A percentile compares a stretch with the other conserved stretches of the same genome.
These are phyloP conservation scores for Cydia amplana DNA, from an alignment of 1,140 invertebrate genomes.

Conservation along the genomic window DNA sequence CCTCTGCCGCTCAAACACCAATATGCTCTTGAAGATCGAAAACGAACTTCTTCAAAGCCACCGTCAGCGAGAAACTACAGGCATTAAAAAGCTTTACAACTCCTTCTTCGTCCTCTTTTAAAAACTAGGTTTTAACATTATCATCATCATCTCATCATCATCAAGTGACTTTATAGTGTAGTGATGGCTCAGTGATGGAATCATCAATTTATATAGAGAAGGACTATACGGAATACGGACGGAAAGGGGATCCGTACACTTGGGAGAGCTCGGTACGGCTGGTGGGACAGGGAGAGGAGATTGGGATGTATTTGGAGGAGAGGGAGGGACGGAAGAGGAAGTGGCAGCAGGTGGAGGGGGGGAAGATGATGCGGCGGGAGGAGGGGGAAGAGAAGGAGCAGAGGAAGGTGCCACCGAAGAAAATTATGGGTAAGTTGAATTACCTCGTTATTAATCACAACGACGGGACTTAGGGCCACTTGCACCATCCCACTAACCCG, in stretches of 20 bases:
- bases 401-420: slow-evolving; percentile 70
- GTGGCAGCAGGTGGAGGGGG: slow-evolving; percentile 61
- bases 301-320: slow-evolving; percentile 70
- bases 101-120: slow-evolving; percentile 92
- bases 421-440: slow-evolving; percentile 65
- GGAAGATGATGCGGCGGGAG: slow-evolving; percentile 63
- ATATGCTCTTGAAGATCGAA: slow-evolving; percentile 84
- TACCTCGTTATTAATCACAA: no score
- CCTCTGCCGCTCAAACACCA: slow-evolving; percentile 63
- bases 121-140: slow-evolving; percentile 58
- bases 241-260: slow-evolving; percentile 59
- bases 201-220: slow-evolving; percentile 55
- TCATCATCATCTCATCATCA: slow-evolving; percentile 59
- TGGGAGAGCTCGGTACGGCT: slow-evolving; percentile 69
- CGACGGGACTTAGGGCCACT: no score
- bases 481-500: no score
- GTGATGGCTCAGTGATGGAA: slow-evolving; percentile 70
- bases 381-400: slow-evolving; percentile 65
- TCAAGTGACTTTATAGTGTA: slow-evolving; percentile 58
- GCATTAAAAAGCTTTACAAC: slow-evolving; percentile 91
- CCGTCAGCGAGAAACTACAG: slow-evolving; percentile 88
- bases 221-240: slow-evolving; percentile 65
- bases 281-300: slow-evolving; percentile 61
- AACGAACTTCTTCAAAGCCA: slow-evolving; percentile 88
- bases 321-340: slow-evolving; percentile 63